A percentile compares a stretch with the other conserved stretches of the same genome.
These are phyloP conservation scores for Bambusicola thoracicus DNA, from an alignment of 2,113 vertebrate species.

Conservation along the genomic window DNA sequence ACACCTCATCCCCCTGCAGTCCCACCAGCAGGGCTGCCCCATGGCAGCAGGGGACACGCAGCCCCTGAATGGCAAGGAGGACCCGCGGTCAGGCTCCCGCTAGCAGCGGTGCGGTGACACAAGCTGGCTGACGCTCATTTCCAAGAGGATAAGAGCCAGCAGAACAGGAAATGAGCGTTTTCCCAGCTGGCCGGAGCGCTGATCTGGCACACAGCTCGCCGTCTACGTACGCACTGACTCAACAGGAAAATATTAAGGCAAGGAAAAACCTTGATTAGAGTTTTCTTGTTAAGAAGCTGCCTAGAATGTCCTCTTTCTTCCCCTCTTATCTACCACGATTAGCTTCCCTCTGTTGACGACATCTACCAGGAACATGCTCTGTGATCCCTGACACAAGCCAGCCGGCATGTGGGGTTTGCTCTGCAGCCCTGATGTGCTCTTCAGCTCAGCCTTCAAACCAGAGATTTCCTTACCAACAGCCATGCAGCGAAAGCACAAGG, in stretches of 20 bases:
- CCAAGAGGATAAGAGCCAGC: background rate
- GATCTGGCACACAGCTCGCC: background rate
- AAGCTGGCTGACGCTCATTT: background rate
- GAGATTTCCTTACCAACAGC: background rate
- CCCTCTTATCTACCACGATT: background rate
- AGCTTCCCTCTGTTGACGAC: background rate
- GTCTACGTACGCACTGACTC: background rate
- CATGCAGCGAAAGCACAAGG: background rate
- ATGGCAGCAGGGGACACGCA: background rate
- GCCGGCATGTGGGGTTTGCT: background rate
- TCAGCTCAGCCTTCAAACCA: background rate
- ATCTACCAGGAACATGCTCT: background rate
- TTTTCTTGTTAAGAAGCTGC: background rate
- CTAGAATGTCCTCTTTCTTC: background rate
- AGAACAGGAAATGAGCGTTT: background rate
- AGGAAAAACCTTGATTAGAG: background rate
- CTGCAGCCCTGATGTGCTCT: background rate
- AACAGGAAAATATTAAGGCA: conserved; percentile 9
- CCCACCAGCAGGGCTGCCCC: background rate
- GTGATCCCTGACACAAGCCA: background rate
- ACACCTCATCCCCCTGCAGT: background rate
- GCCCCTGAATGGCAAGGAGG: background rate
- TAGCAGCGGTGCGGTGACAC: background rate
- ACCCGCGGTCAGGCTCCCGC: background rate
- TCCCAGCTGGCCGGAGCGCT: background rate